Evolutionary conservation across 2,888 invertebrate species (phyloP).

Genomic region (Diabrotica balteata): DNA sequence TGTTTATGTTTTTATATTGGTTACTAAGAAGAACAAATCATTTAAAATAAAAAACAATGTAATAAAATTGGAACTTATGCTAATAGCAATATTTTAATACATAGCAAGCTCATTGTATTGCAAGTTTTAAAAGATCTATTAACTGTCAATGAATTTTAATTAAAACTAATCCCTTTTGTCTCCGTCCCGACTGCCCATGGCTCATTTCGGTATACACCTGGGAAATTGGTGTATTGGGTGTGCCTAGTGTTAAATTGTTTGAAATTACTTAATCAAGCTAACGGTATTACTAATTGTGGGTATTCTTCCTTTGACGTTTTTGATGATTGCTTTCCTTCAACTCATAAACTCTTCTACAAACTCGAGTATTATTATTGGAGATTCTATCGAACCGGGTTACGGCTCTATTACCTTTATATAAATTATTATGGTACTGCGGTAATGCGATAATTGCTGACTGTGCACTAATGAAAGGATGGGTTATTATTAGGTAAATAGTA

Average conservation of each 20-base stretch:
- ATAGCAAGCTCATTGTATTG: too few relatives aligned
- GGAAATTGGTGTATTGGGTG: slow-evolving; percentile 22
- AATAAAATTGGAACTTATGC: too few relatives aligned
- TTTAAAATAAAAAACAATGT: too few relatives aligned
- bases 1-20: too few relatives aligned
- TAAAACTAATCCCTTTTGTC: neutral
- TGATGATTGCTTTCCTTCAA: slow-evolving; percentile 20
- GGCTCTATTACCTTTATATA: slow-evolving; percentile 10
- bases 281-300: slow-evolving; percentile 22
- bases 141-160: neutral
- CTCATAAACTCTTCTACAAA: slow-evolving; percentile 6
- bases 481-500: too few relatives aligned
- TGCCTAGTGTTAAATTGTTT: slow-evolving; percentile 19
- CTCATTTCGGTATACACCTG: slow-evolving; percentile 24
- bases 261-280: slow-evolving; percentile 25
- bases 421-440: too few relatives aligned
- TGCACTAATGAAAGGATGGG: too few relatives aligned
- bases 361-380: slow-evolving; percentile 7
- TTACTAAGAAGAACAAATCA: too few relatives aligned
- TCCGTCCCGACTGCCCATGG: neutral
- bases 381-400: slow-evolving; percentile 6
- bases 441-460: too few relatives aligned
- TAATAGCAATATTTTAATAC: too few relatives aligned
- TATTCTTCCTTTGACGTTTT: slow-evolving; percentile 16
- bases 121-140: too few relatives aligned